Evolutionary conservation across 53 echinoderm and acorn worm species (phyloP).

Genomic region (Echinarachnius parma): DNA sequence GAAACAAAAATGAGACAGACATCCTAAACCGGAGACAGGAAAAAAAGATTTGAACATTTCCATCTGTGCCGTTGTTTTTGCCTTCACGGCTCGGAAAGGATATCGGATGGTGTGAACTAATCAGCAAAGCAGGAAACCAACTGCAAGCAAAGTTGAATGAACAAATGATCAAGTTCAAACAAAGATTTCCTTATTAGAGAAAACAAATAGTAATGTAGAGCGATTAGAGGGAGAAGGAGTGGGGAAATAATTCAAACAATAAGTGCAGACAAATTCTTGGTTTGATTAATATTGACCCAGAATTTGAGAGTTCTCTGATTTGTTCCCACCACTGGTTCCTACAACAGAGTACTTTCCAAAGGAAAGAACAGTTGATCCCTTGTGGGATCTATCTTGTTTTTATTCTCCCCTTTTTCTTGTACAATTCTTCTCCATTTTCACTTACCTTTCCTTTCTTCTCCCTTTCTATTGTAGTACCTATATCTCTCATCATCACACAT

Average conservation of each 20-base stretch:
- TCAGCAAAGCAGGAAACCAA: conserved; percentile 25
- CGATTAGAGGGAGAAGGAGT: not conserved
- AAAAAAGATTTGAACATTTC: conserved; percentile 42
- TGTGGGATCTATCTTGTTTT: conserved; percentile 39
- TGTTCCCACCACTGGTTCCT: too few relatives aligned
- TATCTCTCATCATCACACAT: too few relatives aligned
- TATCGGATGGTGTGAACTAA: conserved; percentile 27
- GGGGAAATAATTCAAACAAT: not conserved
- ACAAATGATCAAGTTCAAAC: too few relatives aligned
- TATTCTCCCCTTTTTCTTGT: conserved; percentile 29
- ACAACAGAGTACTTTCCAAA: conserved; percentile 45
- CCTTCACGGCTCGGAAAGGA: not conserved
- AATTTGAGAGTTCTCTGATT: conserved; percentile 4
- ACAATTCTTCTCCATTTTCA: conserved; percentile 26
- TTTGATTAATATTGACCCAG: conserved; percentile 52
- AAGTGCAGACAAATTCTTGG: conserved; percentile 17
- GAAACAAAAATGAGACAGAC: conserved; percentile 40
- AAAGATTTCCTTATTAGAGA: too few relatives aligned
- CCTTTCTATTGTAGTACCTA: too few relatives aligned
- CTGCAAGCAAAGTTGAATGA: too few relatives aligned
- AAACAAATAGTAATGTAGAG: not conserved
- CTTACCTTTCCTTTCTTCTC: not conserved
- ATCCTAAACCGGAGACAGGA: conserved; percentile 33
- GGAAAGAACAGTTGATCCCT: conserved; percentile 32
- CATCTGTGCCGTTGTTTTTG: conserved; percentile 23